Evolutionary conservation across 2,113 vertebrate genomes (phyloP), one percentile per base, ranked within the genome.

Genomic region (Girardinichthys multiradiatus): DNA sequence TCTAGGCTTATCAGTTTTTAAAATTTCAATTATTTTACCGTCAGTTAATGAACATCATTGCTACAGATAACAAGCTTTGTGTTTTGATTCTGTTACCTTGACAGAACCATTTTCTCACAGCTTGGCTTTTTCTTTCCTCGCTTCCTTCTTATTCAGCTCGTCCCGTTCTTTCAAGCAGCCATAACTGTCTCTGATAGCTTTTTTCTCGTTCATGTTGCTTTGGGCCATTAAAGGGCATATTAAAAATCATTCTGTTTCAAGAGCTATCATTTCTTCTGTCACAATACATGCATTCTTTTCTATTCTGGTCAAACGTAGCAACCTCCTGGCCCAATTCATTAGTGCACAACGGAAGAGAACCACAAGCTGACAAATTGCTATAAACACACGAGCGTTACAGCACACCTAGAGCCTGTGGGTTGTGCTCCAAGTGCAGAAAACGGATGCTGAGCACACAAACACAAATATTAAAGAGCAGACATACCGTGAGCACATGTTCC

Each of bases 401-500:
- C 59, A 70, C 17, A 79, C 48, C 72, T 48, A 70, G 27, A 79
- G 67, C 57, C 14, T 60, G 51, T 77, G 29, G 66, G 68, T 66
- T 57, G 39, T 48, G 10, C 66, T 77, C 48, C 26, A 78, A 65
- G 61, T 69, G 72, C 33, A 71, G 37, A 79, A 24, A 33, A 51
- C 10, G n/a, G 58, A 65, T 78, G 77, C 68, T 17, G 64, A 64
- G 31, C 48, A 63, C 64, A 57, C 31, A 68, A 17, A 65, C 33
- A 85, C 26, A 63, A 24, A 62, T 28, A 24, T 65, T 82, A 42
- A 69, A 39, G 64, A 76, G 57, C 71, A 79, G 63, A 91, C 87
- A 27, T 92, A 93, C 92, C 92, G 79, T 85, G 33, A 88, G 87
- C 74, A 82, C 87, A 88, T 90, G 86, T 86, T 90, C 89, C 85